Evolutionary conservation across 2,888 invertebrate species (phyloP), one percentile per base, ranked within the genome.

Genomic region (Chrysolina oricalcia): DNA sequence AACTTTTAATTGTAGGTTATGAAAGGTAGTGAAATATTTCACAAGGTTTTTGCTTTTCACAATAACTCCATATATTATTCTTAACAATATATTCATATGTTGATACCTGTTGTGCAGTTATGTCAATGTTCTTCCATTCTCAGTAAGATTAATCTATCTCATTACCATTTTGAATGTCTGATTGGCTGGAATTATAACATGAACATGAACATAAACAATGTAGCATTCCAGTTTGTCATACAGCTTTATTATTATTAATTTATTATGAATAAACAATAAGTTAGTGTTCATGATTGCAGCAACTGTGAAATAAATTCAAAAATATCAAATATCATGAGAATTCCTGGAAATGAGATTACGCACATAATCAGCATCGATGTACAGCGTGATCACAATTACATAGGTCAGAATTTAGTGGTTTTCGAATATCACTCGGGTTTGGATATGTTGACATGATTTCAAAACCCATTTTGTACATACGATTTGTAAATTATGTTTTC

Each of bases 141-240:
- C 59, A 27, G 35, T n/a, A n/a, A 10, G 59, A 59, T 59, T 59
- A 59, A 59, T 59, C 59, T 59, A 59, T 27, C 35, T 27, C 35
- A 59, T 59, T 59, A 59, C 35, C 59, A 59, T 59, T 59, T 59
- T 59, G 35, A 59, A 35, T 59, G 35, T 59, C 35, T 13, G 59
- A 59, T 35, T 59, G 35, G 59, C 35, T 59, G 35, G n/a, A 19
- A 5, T 17, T 59, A 59, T 35, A 35, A 35, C 35, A 59, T 27
- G n/a, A 59, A 59, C 59, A 35, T 35, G 59, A 35, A 59, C 35
- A 59, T 59, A 59, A 59, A 59, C 59, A 27, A 59, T 59, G 35
- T 27, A 59, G 59, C 59, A 59, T 59, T 59, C 59, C 35, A 59
- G 13, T 59, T 59, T 59, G 59, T 59, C 59, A 59, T 59, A 35